Evolutionary conservation across 2,797 vertebrate genomes (phyloP).

Genomic region (Eulemur coronatus): DNA sequence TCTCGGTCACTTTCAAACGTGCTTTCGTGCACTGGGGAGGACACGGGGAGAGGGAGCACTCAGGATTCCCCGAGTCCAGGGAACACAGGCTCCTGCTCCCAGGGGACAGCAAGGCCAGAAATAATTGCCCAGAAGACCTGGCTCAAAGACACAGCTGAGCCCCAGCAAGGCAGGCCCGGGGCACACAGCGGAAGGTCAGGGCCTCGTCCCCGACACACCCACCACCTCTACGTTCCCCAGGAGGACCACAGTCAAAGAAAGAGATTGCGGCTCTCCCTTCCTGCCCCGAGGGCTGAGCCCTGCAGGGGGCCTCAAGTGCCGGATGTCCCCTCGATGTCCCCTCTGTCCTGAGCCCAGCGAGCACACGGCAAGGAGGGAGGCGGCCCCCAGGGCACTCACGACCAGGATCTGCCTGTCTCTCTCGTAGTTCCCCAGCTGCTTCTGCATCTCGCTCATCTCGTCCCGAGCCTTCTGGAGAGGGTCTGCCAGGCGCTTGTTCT

Average conservation of each 20-base stretch:
- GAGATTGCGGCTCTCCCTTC: neutral
- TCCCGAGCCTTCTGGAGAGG: slow-evolving; percentile 84
- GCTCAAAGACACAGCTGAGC: neutral
- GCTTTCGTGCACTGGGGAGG: slow-evolving; percentile 85
- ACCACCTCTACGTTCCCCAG: neutral
- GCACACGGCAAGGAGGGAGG: neutral
- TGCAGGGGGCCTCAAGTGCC: neutral
- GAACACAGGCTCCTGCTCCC: neutral
- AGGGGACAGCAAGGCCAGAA: neutral
- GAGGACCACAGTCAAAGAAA: neutral
- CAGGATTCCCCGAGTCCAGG: neutral
- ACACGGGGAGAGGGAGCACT: rapidly evolving
- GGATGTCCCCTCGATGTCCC: rapidly evolving
- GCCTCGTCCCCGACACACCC: neutral
- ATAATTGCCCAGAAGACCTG: neutral
- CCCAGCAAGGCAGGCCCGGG: neutral
- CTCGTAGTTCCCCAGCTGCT: slow-evolving; percentile 83
- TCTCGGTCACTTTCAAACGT: slow-evolving; percentile 86
- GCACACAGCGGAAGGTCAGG: too few species aligned
- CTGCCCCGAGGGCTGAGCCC: neutral
- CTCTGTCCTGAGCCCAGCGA: neutral
- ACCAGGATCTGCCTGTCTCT: slow-evolving; percentile 84
- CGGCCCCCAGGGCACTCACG: neutral
- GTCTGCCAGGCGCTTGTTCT: slow-evolving; percentile 87
- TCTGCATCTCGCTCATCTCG: slow-evolving; percentile 84